phyloP scores from a whole-genome alignment of 2,797 vertebrate species.

The Buphagus erythrorhynchus region DNA sequence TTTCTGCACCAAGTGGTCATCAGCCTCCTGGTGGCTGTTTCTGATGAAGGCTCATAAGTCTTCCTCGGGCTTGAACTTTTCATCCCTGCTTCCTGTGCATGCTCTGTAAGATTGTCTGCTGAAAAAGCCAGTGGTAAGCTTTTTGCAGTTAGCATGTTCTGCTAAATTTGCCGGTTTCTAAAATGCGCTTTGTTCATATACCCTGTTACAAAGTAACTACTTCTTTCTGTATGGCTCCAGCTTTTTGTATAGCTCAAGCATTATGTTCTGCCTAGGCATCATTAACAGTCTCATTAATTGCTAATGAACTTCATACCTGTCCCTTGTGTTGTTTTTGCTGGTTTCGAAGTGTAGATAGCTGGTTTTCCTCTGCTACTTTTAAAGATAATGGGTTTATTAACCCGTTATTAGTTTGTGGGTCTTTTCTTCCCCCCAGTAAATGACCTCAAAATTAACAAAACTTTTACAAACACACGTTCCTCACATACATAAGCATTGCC shows the following conservation, averaged over 20 bases:
- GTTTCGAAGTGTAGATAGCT: neutral
- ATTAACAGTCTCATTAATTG: neutral
- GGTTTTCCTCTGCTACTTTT: neutral
- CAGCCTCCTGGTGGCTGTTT: neutral
- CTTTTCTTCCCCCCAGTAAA: fast-evolving
- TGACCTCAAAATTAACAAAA: neutral
- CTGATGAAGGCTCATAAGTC: neutral
- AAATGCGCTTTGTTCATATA: neutral
- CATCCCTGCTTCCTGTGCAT: fast-evolving
- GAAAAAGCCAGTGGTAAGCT: neutral
- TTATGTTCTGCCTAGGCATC: neutral
- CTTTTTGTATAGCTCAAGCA: neutral
- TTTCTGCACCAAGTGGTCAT: fast-evolving
- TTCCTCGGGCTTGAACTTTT: neutral
- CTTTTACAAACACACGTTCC: neutral
- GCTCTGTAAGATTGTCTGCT: neutral
- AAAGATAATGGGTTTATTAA: neutral
- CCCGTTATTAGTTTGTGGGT: fast-evolving
- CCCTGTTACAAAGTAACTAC: neutral
- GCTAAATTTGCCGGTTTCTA: neutral
- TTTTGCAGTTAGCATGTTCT: neutral
- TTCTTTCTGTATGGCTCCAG: neutral
- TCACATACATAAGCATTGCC: neutral
- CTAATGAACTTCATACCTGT: neutral
- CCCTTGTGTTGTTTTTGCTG: fast-evolving